phyloP scores from a whole-genome alignment of 2,797 vertebrate species.

The Limosa lapponica region DNA sequence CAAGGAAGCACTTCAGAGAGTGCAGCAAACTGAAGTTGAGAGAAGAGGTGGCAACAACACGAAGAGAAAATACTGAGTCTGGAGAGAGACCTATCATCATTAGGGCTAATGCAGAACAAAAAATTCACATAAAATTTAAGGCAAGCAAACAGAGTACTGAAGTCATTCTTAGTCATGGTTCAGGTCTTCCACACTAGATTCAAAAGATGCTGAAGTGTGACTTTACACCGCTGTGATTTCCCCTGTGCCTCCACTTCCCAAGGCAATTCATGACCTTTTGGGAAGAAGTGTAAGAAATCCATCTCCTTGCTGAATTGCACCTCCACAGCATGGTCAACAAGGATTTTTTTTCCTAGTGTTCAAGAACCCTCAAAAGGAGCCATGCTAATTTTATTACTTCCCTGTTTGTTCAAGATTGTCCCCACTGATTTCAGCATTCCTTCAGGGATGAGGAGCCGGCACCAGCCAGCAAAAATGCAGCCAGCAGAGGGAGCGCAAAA shows the following conservation, averaged over 20 bases:
- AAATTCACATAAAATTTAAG: conserved; percentile 16
- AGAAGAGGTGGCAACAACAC: background rate
- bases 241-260: background rate
- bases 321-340: background rate
- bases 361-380: background rate
- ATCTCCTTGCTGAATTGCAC: background rate
- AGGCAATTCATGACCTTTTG: background rate
- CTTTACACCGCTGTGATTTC: background rate
- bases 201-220: background rate
- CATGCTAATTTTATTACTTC: conserved; percentile 1
- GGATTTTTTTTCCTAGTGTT: background rate
- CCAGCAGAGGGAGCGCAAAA: conserved; percentile 59
- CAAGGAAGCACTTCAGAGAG: background rate
- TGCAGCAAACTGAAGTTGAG: background rate
- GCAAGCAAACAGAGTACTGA: background rate
- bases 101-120: background rate
- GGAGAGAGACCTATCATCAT: background rate
- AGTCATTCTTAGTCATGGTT: background rate
- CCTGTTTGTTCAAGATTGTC: conserved; percentile 7
- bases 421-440: background rate
- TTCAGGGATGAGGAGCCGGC: background rate
- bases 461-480: background rate
- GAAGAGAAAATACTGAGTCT: conserved; percentile 18
- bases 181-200: background rate
- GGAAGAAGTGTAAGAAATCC: background rate